Evolutionary conservation across 2,113 vertebrate species (phyloP).

Genomic region (Smithornis capensis): DNA sequence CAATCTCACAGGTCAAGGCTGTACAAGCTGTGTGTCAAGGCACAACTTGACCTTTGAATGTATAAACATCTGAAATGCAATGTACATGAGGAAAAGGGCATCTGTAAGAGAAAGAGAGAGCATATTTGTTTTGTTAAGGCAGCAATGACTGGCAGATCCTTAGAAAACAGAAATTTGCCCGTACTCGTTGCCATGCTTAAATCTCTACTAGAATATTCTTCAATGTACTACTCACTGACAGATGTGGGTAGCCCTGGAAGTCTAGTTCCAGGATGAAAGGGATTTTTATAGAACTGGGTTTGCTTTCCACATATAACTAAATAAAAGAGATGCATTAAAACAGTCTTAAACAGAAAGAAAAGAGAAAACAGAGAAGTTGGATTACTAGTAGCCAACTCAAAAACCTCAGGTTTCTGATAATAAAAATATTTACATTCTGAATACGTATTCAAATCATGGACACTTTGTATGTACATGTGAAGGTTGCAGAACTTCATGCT

Average conservation of each 20-base stretch:
- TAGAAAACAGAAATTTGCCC: background rate
- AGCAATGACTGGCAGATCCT: background rate
- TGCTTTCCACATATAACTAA: background rate
- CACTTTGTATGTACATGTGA: background rate
- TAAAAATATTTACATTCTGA: background rate
- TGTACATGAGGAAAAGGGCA: background rate
- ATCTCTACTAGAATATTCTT: background rate
- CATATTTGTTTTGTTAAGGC: background rate
- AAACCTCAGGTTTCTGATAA: background rate
- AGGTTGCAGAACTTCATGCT: background rate
- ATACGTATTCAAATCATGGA: background rate
- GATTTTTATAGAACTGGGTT: background rate
- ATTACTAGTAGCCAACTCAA: background rate
- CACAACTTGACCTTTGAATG: background rate
- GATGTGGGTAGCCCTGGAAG: background rate
- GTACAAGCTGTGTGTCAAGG: background rate
- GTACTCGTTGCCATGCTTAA: background rate
- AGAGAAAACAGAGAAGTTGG: background rate
- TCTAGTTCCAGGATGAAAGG: background rate
- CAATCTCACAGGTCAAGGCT: rapidly evolving
- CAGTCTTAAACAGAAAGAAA: background rate
- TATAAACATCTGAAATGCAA: background rate
- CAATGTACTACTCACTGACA: background rate
- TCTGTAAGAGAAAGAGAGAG: background rate
- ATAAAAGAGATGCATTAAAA: background rate